phyloP scores from a whole-genome alignment of 2,888 invertebrate genomes.

The Phalera bucephala region DNA sequence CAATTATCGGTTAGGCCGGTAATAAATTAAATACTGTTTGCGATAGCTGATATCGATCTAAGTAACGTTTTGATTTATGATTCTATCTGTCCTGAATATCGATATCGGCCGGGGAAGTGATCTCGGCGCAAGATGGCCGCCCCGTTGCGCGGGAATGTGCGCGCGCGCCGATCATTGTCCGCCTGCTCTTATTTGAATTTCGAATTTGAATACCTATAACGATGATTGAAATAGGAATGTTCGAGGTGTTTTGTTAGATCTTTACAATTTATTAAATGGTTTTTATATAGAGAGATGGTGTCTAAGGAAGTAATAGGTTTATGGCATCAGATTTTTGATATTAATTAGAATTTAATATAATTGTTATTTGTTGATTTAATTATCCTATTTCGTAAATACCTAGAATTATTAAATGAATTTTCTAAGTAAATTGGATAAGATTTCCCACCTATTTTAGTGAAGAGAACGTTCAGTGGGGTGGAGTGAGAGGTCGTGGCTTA shows the following conservation, averaged over 20 bases:
- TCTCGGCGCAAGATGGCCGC: slow-evolving; percentile 72
- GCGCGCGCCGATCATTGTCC: slow-evolving; percentile 38
- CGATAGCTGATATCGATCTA: slow-evolving; percentile 69
- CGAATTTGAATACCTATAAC: slow-evolving; percentile 18
- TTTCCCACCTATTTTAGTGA: no score
- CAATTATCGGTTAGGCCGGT: slow-evolving; percentile 65
- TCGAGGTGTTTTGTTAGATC: neutral
- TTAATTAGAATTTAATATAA: no score
- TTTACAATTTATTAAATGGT: neutral
- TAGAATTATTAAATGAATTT: no score
- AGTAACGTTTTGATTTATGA: slow-evolving; percentile 73
- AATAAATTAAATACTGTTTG: slow-evolving; percentile 78
- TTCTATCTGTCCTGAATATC: slow-evolving; percentile 67
- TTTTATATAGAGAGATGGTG: neutral
- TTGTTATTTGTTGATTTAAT: no score
- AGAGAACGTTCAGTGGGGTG: no score
- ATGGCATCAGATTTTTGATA: no score
- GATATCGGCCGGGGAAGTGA: slow-evolving; percentile 58
- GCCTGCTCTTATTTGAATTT: slow-evolving; percentile 29
- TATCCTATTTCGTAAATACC: no score
- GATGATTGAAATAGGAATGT: slow-evolving; percentile 22
- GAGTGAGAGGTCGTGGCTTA: no score
- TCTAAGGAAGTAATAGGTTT: no score
- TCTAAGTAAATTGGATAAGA: no score
- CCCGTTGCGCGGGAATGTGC: slow-evolving; percentile 59